Percentiles rank a stretch among this genome's conserved stretches.
These are phyloP conservation scores for Calameuta filiformis DNA, from an alignment of 2,888 invertebrate genomes.

Conservation along the genomic window DNA sequence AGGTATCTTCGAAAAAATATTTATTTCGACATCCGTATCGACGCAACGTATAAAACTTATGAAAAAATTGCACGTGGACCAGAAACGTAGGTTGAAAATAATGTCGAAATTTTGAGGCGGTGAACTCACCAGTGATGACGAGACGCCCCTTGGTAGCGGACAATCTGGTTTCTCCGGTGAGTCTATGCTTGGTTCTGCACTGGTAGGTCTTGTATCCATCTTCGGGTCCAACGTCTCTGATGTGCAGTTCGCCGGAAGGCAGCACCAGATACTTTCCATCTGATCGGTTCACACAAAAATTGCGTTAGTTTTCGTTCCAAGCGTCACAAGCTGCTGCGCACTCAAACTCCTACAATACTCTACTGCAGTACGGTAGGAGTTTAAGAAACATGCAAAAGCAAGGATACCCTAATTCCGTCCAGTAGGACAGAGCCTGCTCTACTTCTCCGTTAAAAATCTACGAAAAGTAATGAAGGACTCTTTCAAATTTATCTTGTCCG, in stretches of 20 bases:
- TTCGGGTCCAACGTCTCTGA: constrained; percentile 93
- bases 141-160: constrained; percentile 94
- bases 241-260: constrained; percentile 94
- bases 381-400: constrained; percentile 14
- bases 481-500: constrained; percentile 5
- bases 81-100: not conserved
- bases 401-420: constrained; percentile 10
- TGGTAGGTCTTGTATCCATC: constrained; percentile 95
- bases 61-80: not conserved
- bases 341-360: not conserved
- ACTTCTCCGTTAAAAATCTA: not conserved
- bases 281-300: constrained; percentile 60
- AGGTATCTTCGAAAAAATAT: not conserved
- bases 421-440: constrained; percentile 8
- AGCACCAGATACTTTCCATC: constrained; percentile 96
- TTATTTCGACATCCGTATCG: too few species aligned
- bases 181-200: constrained; percentile 91
- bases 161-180: constrained; percentile 91
- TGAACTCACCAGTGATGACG: constrained; percentile 91
- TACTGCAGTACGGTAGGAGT: not conserved
- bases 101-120: not conserved
- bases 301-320: not conserved
- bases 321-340: not conserved
- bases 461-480: constrained; percentile 6
- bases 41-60: not conserved